Conservation (phyloP, 1,140 invertebrate genomes). For the Caerostris extrusa region DNA sequence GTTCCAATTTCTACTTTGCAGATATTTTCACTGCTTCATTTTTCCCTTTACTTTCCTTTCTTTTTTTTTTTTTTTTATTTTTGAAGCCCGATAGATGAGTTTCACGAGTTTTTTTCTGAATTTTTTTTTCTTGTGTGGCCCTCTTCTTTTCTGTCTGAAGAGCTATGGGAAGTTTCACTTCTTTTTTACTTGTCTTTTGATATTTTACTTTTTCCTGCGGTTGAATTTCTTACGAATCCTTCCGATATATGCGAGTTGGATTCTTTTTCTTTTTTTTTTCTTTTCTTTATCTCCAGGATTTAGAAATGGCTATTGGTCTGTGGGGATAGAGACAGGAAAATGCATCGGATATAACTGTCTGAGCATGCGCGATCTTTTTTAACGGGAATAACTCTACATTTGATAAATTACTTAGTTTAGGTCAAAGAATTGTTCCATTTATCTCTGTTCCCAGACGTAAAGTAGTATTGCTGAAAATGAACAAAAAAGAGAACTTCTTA, state of each 20-base stretch:
- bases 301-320: slow-evolving; percentile 28
- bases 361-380: neutral
- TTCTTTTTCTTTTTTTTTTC: neutral
- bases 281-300: neutral
- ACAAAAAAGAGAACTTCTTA: too few species aligned
- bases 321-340: neutral
- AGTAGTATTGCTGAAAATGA: too few species aligned
- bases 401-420: slow-evolving; percentile 17
- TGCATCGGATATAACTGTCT: neutral
- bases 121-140: neutral
- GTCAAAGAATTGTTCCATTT: neutral
- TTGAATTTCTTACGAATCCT: slow-evolving; percentile 28
- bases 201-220: slow-evolving; percentile 45
- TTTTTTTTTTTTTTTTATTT: neutral
- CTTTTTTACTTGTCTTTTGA: neutral
- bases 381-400: neutral
- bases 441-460: neutral
- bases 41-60: neutral
- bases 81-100: slow-evolving; percentile 32
- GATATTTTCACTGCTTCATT: slow-evolving; percentile 55
- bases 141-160: slow-evolving; percentile 2
- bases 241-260: slow-evolving; percentile 21
- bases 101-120: slow-evolving; percentile 7
- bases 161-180: slow-evolving; percentile 19
- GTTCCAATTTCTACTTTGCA: slow-evolving; percentile 29